A percentile compares a stretch with the other conserved stretches of the same genome.
Conservation (phyloP, 2,113 vertebrate genomes). For the Canis aureus region DNA sequence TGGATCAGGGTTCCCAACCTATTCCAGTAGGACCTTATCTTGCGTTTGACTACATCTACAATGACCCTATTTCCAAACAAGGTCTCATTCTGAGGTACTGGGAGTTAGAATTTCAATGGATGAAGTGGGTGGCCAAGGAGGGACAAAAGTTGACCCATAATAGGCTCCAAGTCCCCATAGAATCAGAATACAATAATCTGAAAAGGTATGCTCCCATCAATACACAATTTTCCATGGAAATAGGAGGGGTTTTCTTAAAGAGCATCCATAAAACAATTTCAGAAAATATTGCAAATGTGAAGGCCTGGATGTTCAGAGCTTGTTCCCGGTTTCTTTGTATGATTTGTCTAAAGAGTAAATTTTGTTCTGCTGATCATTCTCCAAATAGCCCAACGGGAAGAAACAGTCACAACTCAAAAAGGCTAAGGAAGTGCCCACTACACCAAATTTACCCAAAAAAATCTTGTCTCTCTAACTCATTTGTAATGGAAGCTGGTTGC, state of each 20-base stretch:
- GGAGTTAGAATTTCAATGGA: neutral
- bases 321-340: neutral
- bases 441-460: neutral
- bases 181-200: slow-evolving; percentile 8
- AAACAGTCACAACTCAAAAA: neutral
- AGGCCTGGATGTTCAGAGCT: neutral
- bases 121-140: neutral
- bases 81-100: neutral
- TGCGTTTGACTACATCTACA: neutral
- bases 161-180: neutral
- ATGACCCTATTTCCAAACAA: neutral
- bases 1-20: neutral
- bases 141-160: neutral
- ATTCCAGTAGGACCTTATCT: neutral
- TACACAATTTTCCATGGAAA: neutral
- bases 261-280: neutral
- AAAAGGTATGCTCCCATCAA: neutral
- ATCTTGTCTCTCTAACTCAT: neutral
- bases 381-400: neutral
- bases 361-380: neutral
- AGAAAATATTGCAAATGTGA: neutral
- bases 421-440: neutral
- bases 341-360: neutral
- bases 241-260: neutral
- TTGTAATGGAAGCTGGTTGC: neutral